Evolutionary conservation across 1,140 invertebrate genomes (phyloP).

Genomic region (honey bee (Apis mellifera)): DNA sequence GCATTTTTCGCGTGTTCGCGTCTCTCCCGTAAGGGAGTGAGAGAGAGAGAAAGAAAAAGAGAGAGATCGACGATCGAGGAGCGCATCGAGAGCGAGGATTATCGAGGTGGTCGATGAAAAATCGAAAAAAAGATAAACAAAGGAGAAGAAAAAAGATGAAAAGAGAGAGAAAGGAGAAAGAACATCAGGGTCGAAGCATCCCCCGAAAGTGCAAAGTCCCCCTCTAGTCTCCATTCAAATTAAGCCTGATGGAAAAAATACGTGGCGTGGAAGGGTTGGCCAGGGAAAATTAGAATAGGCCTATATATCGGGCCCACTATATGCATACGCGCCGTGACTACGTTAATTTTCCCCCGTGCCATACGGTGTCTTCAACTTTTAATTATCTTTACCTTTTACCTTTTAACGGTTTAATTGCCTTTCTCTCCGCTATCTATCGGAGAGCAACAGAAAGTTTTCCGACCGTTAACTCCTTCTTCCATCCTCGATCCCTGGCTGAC

Average conservation of each 20-base stretch:
- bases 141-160: conserved; percentile 17
- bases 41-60: background rate
- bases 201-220: conserved; percentile 2
- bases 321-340: conserved; percentile 77
- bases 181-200: conserved; percentile 73
- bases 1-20: conserved; percentile 30
- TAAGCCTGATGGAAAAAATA: conserved; percentile 78
- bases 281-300: conserved; percentile 74
- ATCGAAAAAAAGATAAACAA: conserved; percentile 5
- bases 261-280: conserved; percentile 62
- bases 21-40: background rate
- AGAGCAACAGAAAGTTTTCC: conserved; percentile 15
- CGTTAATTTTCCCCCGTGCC: conserved; percentile 73
- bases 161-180: conserved; percentile 14
- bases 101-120: background rate
- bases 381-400: conserved; percentile 51
- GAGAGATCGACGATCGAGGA: background rate
- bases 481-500: conserved; percentile 1
- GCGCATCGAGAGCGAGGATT: background rate
- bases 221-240: conserved; percentile 79
- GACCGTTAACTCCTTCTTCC: conserved; percentile 32
- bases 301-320: conserved; percentile 54
- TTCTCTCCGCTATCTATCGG: conserved; percentile 41
- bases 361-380: conserved; percentile 69
- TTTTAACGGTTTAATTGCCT: conserved; percentile 56